Conservation (phyloP, 1,140 invertebrate genomes). For the Hylyphantes graminicola region DNA sequence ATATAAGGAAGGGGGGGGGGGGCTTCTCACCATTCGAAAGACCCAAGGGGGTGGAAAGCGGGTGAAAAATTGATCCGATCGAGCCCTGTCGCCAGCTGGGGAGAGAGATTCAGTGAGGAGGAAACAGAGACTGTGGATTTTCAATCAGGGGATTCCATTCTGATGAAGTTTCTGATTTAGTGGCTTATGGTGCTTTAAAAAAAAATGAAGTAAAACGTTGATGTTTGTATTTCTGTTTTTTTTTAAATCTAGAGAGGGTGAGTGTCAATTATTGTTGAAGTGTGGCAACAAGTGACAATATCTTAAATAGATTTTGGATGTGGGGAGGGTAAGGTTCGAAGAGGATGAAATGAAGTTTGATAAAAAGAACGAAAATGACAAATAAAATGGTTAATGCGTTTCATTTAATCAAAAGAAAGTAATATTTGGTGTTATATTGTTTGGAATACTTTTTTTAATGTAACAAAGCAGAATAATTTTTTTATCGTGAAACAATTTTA, state of each 20-base stretch:
- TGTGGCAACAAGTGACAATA: constrained; percentile 23
- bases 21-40: constrained; percentile 8
- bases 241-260: neutral
- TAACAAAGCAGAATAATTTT: too few species aligned
- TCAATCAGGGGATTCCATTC: constrained; percentile 57
- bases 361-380: too few species aligned
- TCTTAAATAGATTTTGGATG: too few species aligned
- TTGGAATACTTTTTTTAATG: too few species aligned
- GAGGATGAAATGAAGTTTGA: too few species aligned
- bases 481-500: too few species aligned
- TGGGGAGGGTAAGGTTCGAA: too few species aligned
- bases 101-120: constrained; percentile 43
- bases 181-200: constrained; percentile 31
- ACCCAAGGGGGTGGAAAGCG: constrained; percentile 22
- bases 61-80: constrained; percentile 58
- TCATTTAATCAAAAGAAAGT: too few species aligned
- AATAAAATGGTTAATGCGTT: too few species aligned
- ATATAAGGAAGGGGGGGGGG: constrained; percentile 24
- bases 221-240: neutral
- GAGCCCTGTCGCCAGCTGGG: constrained; percentile 56
- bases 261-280: constrained; percentile 18
- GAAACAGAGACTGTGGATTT: constrained; percentile 60
- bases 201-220: neutral
- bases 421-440: too few species aligned
- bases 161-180: constrained; percentile 60